Evolutionary conservation across 2,113 vertebrate genomes (phyloP).

Genomic region (Anas platyrhynchos): DNA sequence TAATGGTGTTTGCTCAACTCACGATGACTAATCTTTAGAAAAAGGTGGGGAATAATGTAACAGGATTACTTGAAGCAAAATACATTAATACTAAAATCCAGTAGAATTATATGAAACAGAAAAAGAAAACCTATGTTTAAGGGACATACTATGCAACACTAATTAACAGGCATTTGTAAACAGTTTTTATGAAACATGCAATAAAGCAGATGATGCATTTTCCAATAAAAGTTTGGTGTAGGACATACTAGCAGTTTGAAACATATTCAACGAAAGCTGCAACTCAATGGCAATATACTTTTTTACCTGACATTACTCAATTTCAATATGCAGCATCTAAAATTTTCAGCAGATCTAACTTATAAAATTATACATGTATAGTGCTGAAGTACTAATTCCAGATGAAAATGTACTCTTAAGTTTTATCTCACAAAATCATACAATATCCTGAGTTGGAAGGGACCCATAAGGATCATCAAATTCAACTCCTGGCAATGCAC

Average conservation of each 20-base stretch:
- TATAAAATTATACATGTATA: not conserved
- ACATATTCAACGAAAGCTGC: not conserved
- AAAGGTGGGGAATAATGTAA: slow-evolving; percentile 82
- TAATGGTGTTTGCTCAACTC: slow-evolving; percentile 94
- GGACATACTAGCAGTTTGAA: slow-evolving; percentile 83
- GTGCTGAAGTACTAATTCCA: not conserved
- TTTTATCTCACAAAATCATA: not conserved
- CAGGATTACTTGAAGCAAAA: slow-evolving; percentile 95
- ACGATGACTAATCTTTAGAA: slow-evolving; percentile 88
- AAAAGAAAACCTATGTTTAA: slow-evolving; percentile 96
- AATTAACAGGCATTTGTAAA: slow-evolving; percentile 99
- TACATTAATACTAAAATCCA: slow-evolving; percentile 97
- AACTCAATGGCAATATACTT: not conserved
- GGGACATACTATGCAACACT: slow-evolving; percentile 99
- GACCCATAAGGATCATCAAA: too few species aligned
- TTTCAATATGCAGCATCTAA: not conserved
- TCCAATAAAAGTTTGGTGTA: slow-evolving; percentile 90
- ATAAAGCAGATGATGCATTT: slow-evolving; percentile 96
- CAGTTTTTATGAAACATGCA: slow-evolving; percentile 98
- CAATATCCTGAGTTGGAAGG: too few species aligned
- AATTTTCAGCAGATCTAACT: not conserved
- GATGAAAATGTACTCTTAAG: not conserved
- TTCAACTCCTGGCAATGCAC: too few species aligned
- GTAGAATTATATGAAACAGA: slow-evolving; percentile 95
- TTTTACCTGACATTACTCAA: not conserved